These are phyloP conservation scores for Propithecus deckenii DNA, from an alignment of 2,797 vertebrate genomes.

Conservation along the genomic window DNA sequence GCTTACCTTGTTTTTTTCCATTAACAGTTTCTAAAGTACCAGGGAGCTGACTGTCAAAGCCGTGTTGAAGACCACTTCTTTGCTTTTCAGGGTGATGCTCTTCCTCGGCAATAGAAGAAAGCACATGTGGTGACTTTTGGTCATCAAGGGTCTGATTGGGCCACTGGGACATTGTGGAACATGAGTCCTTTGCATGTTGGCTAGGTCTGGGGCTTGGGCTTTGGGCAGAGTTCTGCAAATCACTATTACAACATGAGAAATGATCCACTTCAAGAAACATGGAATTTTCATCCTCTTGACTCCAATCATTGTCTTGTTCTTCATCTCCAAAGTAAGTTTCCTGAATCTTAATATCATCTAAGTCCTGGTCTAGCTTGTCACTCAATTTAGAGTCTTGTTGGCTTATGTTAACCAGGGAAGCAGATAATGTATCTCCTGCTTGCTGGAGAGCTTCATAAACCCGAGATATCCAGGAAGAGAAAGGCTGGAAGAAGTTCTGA, in stretches of 20 bases:
- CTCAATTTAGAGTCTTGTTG: constrained; percentile 75
- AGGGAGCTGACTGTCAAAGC: constrained; percentile 67
- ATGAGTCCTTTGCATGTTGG: constrained; percentile 57
- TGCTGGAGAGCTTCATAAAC: constrained; percentile 87
- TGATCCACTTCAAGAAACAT: constrained; percentile 71
- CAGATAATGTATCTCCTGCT: constrained; percentile 84
- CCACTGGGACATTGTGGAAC: constrained; percentile 46
- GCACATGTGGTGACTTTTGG: constrained; percentile 57
- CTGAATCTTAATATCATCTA: constrained; percentile 76
- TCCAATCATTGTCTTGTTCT: constrained; percentile 71
- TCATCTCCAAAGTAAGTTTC: constrained; percentile 77
- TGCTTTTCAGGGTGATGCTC: constrained; percentile 79
- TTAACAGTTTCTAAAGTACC: constrained; percentile 79
- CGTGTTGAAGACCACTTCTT: constrained; percentile 46
- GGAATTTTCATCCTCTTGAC: constrained; percentile 65
- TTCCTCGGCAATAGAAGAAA: constrained; percentile 87
- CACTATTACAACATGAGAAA: constrained; percentile 46
- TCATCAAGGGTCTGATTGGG: constrained; percentile 70
- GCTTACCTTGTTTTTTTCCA: constrained; percentile 82
- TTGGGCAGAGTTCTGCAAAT: constrained; percentile 54
- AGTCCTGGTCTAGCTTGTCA: constrained; percentile 71
- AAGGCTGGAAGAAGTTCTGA: constrained; percentile 85
- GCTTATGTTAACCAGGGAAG: constrained; percentile 81
- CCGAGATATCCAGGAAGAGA: constrained; percentile 88
- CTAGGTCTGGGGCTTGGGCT: constrained; percentile 13